Conservation (phyloP, 2,888 invertebrate species). For the Rhyacophila evoluta region DNA sequence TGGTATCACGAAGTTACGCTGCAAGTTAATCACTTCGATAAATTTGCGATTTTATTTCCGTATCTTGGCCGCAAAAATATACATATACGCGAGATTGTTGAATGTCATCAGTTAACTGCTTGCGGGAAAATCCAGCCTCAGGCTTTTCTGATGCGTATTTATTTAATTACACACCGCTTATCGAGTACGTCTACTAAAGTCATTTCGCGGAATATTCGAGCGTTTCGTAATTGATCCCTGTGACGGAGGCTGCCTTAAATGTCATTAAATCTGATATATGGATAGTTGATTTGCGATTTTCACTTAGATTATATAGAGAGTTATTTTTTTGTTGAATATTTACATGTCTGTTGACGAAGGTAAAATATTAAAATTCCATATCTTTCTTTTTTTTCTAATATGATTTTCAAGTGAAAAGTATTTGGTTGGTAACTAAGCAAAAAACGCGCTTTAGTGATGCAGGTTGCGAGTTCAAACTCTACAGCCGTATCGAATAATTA, state of each 20-base stretch:
- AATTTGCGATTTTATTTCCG: neutral
- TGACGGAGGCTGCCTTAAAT: neutral
- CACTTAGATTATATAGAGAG: too few relatives aligned
- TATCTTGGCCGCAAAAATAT: neutral
- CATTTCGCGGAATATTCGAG: slow-evolving; percentile 3
- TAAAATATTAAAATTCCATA: too few relatives aligned
- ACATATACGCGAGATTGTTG: neutral
- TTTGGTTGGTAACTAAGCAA: too few relatives aligned
- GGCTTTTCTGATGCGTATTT: neutral
- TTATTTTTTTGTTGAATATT: neutral
- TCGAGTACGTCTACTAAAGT: neutral
- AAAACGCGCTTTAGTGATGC: too few relatives aligned
- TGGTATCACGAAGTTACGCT: neutral
- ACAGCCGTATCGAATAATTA: too few relatives aligned
- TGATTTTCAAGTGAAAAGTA: too few relatives aligned
- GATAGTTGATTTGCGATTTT: neutral
- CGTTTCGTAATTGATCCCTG: neutral
- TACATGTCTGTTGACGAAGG: too few relatives aligned
- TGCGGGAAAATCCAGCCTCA: neutral
- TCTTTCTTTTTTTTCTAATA: too few relatives aligned
- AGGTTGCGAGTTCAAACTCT: too few relatives aligned
- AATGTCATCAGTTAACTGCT: slow-evolving; percentile 5
- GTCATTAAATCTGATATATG: neutral
- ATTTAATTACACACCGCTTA: neutral
- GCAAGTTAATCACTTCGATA: neutral